Base-by-base conservation (phyloP, 2,113 vertebrate species). In the Cercopithecus mona region DNA sequence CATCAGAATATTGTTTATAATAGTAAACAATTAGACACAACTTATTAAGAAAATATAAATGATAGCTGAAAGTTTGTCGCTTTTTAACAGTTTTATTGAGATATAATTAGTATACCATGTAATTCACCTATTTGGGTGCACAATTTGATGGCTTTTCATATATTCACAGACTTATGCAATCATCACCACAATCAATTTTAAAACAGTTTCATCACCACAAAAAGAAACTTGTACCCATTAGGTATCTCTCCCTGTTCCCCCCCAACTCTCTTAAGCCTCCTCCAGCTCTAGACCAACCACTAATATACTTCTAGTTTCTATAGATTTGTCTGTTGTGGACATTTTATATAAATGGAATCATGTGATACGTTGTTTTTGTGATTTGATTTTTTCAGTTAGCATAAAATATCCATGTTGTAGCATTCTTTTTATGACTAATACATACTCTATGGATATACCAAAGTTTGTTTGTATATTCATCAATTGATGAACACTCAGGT, bases 71-170 rank as follows among this genome's bases (percentile, higher is more conserved):
- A 79, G 6, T 96, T 94, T 76, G 8, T 52, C 10, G 27, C n/a
- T 68, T 83, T 96, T 89, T 85, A 27, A 32, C 72, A 86, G 18
- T 82, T 96, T 96, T 95, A 38, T 70, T 72, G 18, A 89, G 50
- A n/a, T 92, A 72, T 78, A 93, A 72, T 88, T 90, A 27, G 57
- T 8, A 43, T 73, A 45, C 35, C 13, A 43, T 57, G 43, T 48
- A 35, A 50, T 52, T 80, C 3, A 80, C 10, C 35, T 8, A 81
- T 84, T 66, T 75, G 50, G 35, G 23, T 68, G 40, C 75, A 61
- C 3, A 87, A 16, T 70, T 87, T 9, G 73, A 1, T 82, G 27
- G 11, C 30, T 90, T 87, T 72, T 59, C 38, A 14, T 83, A n/a
- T 88, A 57, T 61, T 85, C 48, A 78, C 0, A 68, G 8, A 52